Base-by-base conservation (phyloP, 1,140 invertebrate genomes). In the Drosophila tropicalis region DNA sequence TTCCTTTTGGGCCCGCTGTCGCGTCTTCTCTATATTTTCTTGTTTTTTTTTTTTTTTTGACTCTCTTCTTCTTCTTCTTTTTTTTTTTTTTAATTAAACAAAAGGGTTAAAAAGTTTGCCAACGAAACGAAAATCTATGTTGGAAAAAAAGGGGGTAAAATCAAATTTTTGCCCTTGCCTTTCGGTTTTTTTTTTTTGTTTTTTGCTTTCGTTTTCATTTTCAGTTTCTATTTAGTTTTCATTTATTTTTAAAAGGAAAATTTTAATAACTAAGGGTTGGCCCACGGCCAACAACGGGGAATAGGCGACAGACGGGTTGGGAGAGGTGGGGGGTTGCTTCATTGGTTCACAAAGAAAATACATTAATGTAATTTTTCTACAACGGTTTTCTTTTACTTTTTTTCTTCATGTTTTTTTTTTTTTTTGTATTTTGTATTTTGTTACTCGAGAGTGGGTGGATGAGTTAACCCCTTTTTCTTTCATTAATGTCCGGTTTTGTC, bases 61-160 rank as follows among this genome's bases (percentile, higher is more conserved):
- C 64, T 80, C 70, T 77, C 80, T 58, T 75, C 19, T 29, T 19
- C 25, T 75, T 73, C 63, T 74, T 61, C 79, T 71, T 65, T 68
- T 79, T 60, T 57, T 83, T 62, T 89, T 87, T 87, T 87, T 87
- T 87, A 87, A 87, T 87, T 87, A 87, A 87, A 87, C 83, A 87
- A 87, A 86, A 87, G 83, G 83, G 83, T 87, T 87, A 87, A 89
- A 87, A 89, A 89, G 72, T 87, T 87, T 65, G 61, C 54, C 60
- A 67, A 76, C 39, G 60, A 76, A 60, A 70, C 44, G 44, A 76
- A 76, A 76, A 75, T 76, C 72, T 76, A 75, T 68, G 72, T 65
- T 22, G 44, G 51, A 44, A 63, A 62, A 78, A 87, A 73, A 66
- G 76, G 76, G 82, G 83, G 77, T 87, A 83, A 87, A 89, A 87